phyloP scores from a whole-genome alignment of 2,888 invertebrate genomes.

The Dorcus hopei region DNA sequence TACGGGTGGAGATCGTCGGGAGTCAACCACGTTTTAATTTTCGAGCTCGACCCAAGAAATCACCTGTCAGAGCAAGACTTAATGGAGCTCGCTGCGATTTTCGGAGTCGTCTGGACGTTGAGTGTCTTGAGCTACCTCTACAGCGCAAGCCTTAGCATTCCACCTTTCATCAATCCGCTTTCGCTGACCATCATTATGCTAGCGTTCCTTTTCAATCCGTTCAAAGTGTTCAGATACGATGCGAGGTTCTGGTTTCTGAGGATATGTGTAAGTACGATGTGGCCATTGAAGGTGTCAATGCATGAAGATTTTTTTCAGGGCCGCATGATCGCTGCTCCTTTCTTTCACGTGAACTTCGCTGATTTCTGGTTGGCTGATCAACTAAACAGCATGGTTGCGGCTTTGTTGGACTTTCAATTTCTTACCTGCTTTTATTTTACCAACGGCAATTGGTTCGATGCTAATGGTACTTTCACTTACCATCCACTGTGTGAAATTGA shows the following conservation, averaged over 20 bases:
- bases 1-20: conserved; percentile 80
- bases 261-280: conserved; percentile 54
- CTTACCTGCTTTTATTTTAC: conserved; percentile 72
- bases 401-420: conserved; percentile 76
- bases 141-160: conserved; percentile 63
- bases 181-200: conserved; percentile 65
- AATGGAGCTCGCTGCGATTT: conserved; percentile 73
- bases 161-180: conserved; percentile 75
- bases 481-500: not conserved
- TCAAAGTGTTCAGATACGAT: conserved; percentile 70
- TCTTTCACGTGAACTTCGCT: conserved; percentile 75
- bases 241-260: conserved; percentile 73
- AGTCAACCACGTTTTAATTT: conserved; percentile 80
- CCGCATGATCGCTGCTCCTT: conserved; percentile 68
- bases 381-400: conserved; percentile 72
- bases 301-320: conserved; percentile 45
- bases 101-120: conserved; percentile 73
- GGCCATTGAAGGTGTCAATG: not conserved
- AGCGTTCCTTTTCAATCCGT: conserved; percentile 72
- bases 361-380: conserved; percentile 88
- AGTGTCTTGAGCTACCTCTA: conserved; percentile 66
- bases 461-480: conserved; percentile 42
- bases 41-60: conserved; percentile 77
- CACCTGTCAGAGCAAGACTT: conserved; percentile 73
- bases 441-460: conserved; percentile 57